These are phyloP conservation scores for Bradynema listronoti DNA, from an alignment of 1,140 invertebrate genomes.

Conservation along the genomic window DNA sequence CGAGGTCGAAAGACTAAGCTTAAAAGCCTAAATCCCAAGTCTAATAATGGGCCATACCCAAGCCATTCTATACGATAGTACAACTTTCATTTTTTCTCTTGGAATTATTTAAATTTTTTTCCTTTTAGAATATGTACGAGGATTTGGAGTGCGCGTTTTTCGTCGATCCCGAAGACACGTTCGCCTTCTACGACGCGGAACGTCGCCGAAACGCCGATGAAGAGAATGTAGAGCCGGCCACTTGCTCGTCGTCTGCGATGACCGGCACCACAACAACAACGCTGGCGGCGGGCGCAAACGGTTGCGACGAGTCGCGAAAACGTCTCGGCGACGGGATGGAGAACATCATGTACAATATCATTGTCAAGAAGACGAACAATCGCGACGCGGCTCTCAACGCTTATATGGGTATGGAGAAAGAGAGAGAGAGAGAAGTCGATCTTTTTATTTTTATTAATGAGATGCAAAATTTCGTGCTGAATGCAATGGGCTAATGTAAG, in stretches of 20 bases:
- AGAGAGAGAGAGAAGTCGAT: background rate
- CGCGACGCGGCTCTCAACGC: slow-evolving; percentile 34
- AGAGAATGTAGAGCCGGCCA: background rate
- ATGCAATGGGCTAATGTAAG: too few species aligned
- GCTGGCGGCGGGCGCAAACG: too few species aligned
- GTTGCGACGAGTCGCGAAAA: too few species aligned
- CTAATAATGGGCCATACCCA: too few species aligned
- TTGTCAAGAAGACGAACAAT: slow-evolving; percentile 17
- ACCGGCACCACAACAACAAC: too few species aligned
- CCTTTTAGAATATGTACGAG: slow-evolving; percentile 45
- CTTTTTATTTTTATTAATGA: slow-evolving; percentile 5
- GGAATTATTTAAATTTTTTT: slow-evolving; percentile 11
- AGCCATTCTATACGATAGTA: background rate
- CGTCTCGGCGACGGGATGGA: background rate
- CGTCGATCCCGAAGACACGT: slow-evolving; percentile 40
- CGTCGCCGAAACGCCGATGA: background rate
- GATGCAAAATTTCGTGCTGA: too few species aligned
- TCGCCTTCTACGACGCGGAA: slow-evolving; percentile 25
- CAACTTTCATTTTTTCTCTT: background rate
- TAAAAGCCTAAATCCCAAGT: too few species aligned
- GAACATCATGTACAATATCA: slow-evolving; percentile 30
- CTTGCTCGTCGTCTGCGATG: too few species aligned
- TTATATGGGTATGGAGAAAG: slow-evolving; percentile 19
- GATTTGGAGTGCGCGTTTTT: slow-evolving; percentile 36
- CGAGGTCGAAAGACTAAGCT: too few species aligned